Percentiles rank a stretch among this genome's conserved stretches.
phyloP scores from a whole-genome alignment of 2,113 vertebrate species.

The Caloenas nicobarica region DNA sequence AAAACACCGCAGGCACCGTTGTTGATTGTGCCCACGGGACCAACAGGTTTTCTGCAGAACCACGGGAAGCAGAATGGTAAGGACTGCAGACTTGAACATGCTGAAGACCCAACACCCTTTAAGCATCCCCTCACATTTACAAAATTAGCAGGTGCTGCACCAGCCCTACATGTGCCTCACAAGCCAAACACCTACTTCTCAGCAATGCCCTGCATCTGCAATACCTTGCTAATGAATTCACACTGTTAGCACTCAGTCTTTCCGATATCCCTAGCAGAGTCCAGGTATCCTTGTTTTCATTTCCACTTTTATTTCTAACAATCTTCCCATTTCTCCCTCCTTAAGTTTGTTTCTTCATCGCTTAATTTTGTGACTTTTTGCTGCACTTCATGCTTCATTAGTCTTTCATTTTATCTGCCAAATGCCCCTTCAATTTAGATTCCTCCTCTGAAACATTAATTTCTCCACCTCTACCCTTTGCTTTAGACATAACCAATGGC shows the following conservation, averaged over 20 bases:
- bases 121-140: neutral
- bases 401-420: neutral
- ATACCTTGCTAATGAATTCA: neutral
- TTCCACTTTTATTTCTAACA: neutral
- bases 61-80: accelerated
- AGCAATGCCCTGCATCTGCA: neutral
- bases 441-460: neutral
- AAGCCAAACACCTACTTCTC: neutral
- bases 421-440: neutral
- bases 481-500: neutral
- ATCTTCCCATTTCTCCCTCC: neutral
- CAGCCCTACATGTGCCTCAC: neutral
- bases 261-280: neutral
- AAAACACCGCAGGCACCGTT: neutral
- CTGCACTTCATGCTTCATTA: neutral
- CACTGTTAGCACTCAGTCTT: neutral
- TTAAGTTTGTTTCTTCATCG: neutral
- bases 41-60: neutral
- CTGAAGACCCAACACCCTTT: neutral
- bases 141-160: neutral
- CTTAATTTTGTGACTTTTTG: neutral
- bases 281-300: neutral
- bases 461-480: neutral
- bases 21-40: neutral
- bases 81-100: neutral